These are phyloP conservation scores for Bovichtus variegatus DNA, from an alignment of 2,797 vertebrate species.

Conservation along the genomic window DNA sequence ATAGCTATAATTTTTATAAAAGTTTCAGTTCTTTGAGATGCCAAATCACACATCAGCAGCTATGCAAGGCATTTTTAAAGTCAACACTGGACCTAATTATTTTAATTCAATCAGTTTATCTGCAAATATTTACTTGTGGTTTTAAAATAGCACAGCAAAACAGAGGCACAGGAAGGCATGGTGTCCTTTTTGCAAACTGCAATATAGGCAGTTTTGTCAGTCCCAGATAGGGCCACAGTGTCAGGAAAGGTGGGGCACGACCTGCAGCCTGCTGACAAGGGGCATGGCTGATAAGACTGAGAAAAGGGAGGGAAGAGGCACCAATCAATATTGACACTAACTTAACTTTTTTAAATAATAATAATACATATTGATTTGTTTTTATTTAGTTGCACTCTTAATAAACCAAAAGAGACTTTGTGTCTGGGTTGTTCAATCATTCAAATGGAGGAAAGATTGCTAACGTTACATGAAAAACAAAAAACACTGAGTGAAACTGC, in stretches of 20 bases:
- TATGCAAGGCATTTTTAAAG: too few species aligned
- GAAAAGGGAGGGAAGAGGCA: slow-evolving; percentile 50
- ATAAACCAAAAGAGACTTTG: background rate
- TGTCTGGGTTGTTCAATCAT: background rate
- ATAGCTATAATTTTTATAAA: too few species aligned
- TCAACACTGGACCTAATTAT: too few species aligned
- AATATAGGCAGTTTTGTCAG: slow-evolving; percentile 48
- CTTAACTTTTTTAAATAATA: background rate
- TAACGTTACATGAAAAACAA: background rate
- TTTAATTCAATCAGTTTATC: too few species aligned
- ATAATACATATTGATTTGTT: background rate
- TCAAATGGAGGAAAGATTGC: background rate
- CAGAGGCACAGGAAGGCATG: slow-evolving; percentile 19
- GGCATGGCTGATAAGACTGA: slow-evolving; percentile 55
- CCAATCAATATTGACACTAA: background rate
- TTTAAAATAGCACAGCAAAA: slow-evolving; percentile 1
- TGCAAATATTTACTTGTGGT: slow-evolving; percentile 13
- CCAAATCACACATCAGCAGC: too few species aligned
- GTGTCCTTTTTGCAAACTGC: slow-evolving; percentile 30
- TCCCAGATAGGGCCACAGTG: slow-evolving; percentile 48
- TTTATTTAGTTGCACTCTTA: background rate
- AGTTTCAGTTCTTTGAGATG: too few species aligned
- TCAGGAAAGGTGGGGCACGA: slow-evolving; percentile 58
- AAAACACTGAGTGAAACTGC: background rate
- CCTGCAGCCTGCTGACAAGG: slow-evolving; percentile 41